Conservation (phyloP, 2,888 invertebrate genomes). For the Nomada lathburiana region DNA sequence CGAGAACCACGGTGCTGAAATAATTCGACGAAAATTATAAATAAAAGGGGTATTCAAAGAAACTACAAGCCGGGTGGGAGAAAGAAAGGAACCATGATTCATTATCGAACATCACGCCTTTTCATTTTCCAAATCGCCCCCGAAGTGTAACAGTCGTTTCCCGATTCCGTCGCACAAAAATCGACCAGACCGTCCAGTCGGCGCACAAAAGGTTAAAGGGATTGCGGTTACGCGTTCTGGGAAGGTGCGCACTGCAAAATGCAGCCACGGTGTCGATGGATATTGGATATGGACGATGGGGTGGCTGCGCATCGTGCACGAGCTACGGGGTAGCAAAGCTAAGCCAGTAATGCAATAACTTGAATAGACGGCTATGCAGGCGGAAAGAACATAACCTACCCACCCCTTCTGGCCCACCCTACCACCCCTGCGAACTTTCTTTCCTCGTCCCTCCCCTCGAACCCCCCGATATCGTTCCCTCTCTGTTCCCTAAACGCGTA, state of each 20-base stretch:
- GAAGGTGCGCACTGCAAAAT: conserved; percentile 79
- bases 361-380: conserved; percentile 80
- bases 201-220: conserved; percentile 70
- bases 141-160: neutral
- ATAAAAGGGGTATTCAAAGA: no score
- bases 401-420: conserved; percentile 47
- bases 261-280: conserved; percentile 71
- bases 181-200: conserved; percentile 1
- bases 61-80: no score
- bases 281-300: conserved; percentile 78
- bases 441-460: conserved; percentile 36
- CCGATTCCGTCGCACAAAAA: neutral
- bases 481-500: conserved; percentile 44
- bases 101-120: no score
- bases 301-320: conserved; percentile 67
- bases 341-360: conserved; percentile 84
- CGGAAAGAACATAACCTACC: conserved; percentile 79
- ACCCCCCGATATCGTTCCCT: conserved; percentile 24
- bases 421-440: neutral
- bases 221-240: conserved; percentile 73
- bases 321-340: conserved; percentile 75
- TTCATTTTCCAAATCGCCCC: neutral
- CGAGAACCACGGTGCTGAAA: no score
- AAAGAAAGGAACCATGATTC: no score
- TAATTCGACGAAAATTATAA: no score